Base-by-base conservation (phyloP, 1,140 invertebrate species). In the Littorina saxatilis region DNA sequence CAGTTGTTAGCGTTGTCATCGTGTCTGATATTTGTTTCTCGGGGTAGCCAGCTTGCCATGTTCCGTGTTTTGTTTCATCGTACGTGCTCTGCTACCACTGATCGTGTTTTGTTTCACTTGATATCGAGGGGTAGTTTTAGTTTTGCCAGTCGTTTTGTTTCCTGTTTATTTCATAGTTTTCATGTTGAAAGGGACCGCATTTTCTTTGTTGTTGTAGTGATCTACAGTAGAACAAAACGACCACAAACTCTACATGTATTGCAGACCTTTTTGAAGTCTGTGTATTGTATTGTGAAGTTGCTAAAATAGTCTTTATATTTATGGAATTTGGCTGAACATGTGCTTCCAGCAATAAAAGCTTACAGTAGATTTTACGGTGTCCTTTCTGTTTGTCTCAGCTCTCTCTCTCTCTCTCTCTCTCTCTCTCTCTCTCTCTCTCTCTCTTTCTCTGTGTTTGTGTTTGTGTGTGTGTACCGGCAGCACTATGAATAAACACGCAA, bases 241-340 rank as follows among this genome's bases (percentile, higher is more conserved):
- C 47, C 47, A 76, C 50, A 76, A 58, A 76, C 32, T 35, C 37
- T 72, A 72, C 52, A 35, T 76, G 74, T 76, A 76, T 76, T 76
- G 52, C 35, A 72, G 35, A 76, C 74, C 50, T 29, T 76, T 73
- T 58, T 76, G 52, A 76, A 76, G 74, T 76, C 74, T 76, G 74
- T 72, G 68, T 72, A 35, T 72, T 72, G 68, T 76, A 76, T 76
- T 76, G 74, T 76, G 50, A 76, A 76, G 3, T 76, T 76, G 74
- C 74, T 76, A 76, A 76, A 76, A 76, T 76, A 76, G 74, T 76
- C 74, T 76, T 52, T 76, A 76, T 76, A 76, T 76, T 76, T 76
- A 76, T 76, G 74, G 74, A 76, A 76, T 76, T 76, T 58, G 74
- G 74, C 74, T 76, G 74, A 76, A 76, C 74, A 76, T 76, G 74